These are phyloP conservation scores for Aeoliscus strigatus DNA, from an alignment of 2,797 vertebrate genomes.

Conservation along the genomic window DNA sequence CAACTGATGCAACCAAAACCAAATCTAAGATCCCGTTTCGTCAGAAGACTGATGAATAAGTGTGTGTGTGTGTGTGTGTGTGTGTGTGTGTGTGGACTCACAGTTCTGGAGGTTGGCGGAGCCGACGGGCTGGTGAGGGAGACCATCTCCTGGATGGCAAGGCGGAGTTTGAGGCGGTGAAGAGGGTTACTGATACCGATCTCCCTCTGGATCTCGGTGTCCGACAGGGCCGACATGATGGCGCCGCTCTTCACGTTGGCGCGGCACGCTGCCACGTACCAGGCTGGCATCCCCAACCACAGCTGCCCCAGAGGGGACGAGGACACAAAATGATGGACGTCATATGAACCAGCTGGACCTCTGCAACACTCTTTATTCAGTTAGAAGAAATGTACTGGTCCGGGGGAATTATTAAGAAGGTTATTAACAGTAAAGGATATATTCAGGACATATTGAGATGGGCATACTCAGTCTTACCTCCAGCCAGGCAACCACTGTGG, in stretches of 20 bases:
- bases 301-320: too few species aligned
- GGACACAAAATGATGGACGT: too few species aligned
- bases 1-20: too few species aligned
- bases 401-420: too few species aligned
- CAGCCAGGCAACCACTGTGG: constrained; percentile 94
- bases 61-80: not conserved
- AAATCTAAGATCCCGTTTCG: too few species aligned
- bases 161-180: constrained; percentile 89
- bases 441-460: too few species aligned
- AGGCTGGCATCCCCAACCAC: constrained; percentile 97
- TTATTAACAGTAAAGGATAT: too few species aligned
- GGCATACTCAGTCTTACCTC: too few species aligned
- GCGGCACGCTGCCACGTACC: constrained; percentile 94
- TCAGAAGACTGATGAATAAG: too few species aligned
- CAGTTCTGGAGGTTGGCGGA: constrained; percentile 91
- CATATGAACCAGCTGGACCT: too few species aligned
- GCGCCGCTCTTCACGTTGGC: constrained; percentile 96
- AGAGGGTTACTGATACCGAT: constrained; percentile 96
- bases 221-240: constrained; percentile 94
- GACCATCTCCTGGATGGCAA: constrained; percentile 98
- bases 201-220: constrained; percentile 96
- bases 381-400: too few species aligned
- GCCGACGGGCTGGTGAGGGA: constrained; percentile 94
- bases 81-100: constrained; percentile 41
- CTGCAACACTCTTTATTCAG: too few species aligned